Conservation (phyloP, 2,888 invertebrate species). For the Dynastes tityus region DNA sequence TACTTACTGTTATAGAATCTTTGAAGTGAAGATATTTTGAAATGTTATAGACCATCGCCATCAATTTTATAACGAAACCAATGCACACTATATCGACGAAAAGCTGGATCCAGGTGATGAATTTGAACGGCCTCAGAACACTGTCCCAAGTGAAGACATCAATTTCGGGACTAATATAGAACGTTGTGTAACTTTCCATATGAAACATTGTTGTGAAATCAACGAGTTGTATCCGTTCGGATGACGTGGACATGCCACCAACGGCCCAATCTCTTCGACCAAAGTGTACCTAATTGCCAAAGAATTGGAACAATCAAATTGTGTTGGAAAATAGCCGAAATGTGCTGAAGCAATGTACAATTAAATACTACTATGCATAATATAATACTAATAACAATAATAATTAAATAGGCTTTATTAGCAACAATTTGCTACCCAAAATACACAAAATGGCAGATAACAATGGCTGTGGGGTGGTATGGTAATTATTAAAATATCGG, state of each 20-base stretch:
- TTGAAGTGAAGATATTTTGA: not conserved
- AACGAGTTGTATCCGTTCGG: slow-evolving; percentile 33
- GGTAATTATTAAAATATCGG: no score
- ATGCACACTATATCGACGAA: slow-evolving; percentile 29
- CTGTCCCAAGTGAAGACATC: not conserved
- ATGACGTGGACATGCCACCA: slow-evolving; percentile 48
- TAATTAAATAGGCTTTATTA: no score
- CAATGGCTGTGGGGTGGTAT: no score
- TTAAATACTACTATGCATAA: no score
- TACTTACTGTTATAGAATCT: slow-evolving; percentile 26
- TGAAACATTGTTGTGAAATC: slow-evolving; percentile 51
- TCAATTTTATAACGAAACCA: slow-evolving; percentile 16
- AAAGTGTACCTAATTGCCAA: slow-evolving; percentile 42
- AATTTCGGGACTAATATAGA: slow-evolving; percentile 27
- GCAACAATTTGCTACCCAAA: no score
- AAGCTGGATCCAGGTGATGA: slow-evolving; percentile 31
- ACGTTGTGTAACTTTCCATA: slow-evolving; percentile 50
- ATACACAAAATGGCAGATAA: no score
- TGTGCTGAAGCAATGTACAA: no score
- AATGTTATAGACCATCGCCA: not conserved
- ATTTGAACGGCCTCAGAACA: slow-evolving; percentile 31
- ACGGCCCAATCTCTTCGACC: slow-evolving; percentile 48
- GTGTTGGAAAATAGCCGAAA: no score
- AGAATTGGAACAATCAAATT: not conserved
- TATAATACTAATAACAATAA: no score